A percentile compares a stretch with the other conserved stretches of the same genome.
Conservation (phyloP, 2,888 invertebrate species). For the Gasteruption jaculator region DNA sequence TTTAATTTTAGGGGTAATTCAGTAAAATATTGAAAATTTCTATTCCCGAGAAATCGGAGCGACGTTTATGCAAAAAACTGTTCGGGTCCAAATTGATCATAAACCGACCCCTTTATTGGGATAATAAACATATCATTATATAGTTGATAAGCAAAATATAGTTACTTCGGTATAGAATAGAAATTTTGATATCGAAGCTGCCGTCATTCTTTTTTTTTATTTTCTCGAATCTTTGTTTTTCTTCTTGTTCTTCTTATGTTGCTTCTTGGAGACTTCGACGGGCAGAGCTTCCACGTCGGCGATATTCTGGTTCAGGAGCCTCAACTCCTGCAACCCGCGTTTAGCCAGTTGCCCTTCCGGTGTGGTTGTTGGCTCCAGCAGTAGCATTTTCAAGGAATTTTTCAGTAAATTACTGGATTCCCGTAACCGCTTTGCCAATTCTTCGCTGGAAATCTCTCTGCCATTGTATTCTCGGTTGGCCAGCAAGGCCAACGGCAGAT, state of each 20-base stretch:
- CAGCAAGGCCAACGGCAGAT: slow-evolving; percentile 63
- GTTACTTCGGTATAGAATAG: too few species aligned
- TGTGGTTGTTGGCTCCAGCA: slow-evolving; percentile 68
- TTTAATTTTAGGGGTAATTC: too few species aligned
- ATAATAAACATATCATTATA: too few species aligned
- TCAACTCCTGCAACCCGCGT: slow-evolving; percentile 64
- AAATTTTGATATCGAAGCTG: too few species aligned
- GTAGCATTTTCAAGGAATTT: slow-evolving; percentile 61
- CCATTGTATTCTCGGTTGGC: slow-evolving; percentile 62
- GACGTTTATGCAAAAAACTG: too few species aligned
- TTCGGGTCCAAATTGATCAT: too few species aligned
- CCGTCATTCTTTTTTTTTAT: not conserved
- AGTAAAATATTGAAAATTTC: too few species aligned
- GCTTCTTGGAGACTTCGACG: slow-evolving; percentile 3
- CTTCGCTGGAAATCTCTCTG: slow-evolving; percentile 57
- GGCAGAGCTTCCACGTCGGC: slow-evolving; percentile 30
- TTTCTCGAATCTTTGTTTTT: slow-evolving; percentile 48
- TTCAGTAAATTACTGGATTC: slow-evolving; percentile 60
- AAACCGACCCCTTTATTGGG: too few species aligned
- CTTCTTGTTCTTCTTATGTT: slow-evolving; percentile 40
- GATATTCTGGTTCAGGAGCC: slow-evolving; percentile 57
- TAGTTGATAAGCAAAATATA: too few species aligned
- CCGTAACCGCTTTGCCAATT: slow-evolving; percentile 57
- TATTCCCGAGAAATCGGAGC: too few species aligned
- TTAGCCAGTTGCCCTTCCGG: slow-evolving; percentile 70